Evolutionary conservation across 2,888 invertebrate species (phyloP), one percentile per base, ranked within the genome.

Genomic region (Pachymerium ferrugineum): DNA sequence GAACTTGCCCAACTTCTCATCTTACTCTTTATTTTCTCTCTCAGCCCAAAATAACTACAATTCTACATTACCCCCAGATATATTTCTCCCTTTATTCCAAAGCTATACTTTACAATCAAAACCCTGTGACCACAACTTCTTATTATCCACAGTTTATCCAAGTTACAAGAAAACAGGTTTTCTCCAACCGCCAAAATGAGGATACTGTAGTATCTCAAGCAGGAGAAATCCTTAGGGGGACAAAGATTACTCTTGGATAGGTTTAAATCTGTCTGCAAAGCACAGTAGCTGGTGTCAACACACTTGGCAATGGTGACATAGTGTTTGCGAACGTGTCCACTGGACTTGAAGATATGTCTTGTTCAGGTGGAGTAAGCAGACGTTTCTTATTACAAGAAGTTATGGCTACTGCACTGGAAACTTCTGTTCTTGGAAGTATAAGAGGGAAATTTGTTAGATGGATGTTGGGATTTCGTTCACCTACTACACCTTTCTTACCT

Each of bases 231-330:
- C 16, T 3, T 8, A 6, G 16, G 1, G 22, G 47, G 16, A 54
- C 1, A 22, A 54, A 54, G 16, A 19, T 54, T 54, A 54, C 47
- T 54, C 47, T 19, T 54, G 47, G 19, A 54, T 54, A 19, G 47
- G 47, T 54, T 54, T 54, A 54, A 54, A 54, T 54, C 47, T 54
- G 47, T 54, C 47, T 54, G 19, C 47, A 54, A 54, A 54, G 47
- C 22, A 22, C 38, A 54, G 16, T 54, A n/a, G 47, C 22, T n/a
- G 47, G 47, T 54, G 47, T 54, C 47, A 54, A 54, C 47, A 54
- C 47, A 22, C 47, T 19, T 22, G 19, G 47, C 16, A 54, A 54
- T 19, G 16, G 47, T 54, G 47, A 54, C 47, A 54, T 54, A 54
- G 47, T 54, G 47, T 54, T 54, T 54, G 47, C 47, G 22, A 54